Evolutionary conservation across 1,140 invertebrate genomes (phyloP).

Genomic region (Mactra quadrangularis): DNA sequence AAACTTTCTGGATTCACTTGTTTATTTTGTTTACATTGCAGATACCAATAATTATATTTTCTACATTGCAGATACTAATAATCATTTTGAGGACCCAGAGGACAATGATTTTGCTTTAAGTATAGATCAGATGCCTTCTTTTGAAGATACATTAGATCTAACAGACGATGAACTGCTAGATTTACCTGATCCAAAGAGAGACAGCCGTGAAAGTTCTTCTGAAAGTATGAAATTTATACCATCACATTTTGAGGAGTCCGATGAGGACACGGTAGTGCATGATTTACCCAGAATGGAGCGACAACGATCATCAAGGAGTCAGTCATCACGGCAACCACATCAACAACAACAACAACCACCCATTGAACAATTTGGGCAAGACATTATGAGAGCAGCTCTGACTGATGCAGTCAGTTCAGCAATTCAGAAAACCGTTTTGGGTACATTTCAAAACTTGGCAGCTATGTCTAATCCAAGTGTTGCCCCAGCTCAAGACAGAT

Average conservation of each 20-base stretch:
- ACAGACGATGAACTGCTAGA: slow-evolving; percentile 75
- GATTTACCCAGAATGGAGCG: slow-evolving; percentile 49
- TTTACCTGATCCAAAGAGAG: slow-evolving; percentile 21
- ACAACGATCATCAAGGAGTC: slow-evolving; percentile 15
- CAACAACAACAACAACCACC: slow-evolving; percentile 28
- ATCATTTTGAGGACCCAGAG: slow-evolving; percentile 44
- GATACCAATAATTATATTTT: no score
- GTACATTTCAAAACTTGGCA: slow-evolving; percentile 50
- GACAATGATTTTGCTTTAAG: slow-evolving; percentile 70
- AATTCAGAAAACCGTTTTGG: slow-evolving; percentile 63
- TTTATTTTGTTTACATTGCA: no score
- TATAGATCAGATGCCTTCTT: slow-evolving; percentile 76
- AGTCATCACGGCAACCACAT: slow-evolving; percentile 19
- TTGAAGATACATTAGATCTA: slow-evolving; percentile 76
- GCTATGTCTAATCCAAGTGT: slow-evolving; percentile 65
- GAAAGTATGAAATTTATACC: slow-evolving; percentile 66
- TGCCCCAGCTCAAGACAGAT: slow-evolving; percentile 59
- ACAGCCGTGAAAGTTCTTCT: slow-evolving; percentile 22
- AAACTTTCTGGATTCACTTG: no score
- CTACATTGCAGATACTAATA: slow-evolving; percentile 11
- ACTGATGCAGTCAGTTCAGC: slow-evolving; percentile 74
- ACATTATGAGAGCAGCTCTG: slow-evolving; percentile 70
- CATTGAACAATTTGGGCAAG: slow-evolving; percentile 20
- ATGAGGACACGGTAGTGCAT: slow-evolving; percentile 61
- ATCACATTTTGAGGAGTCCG: slow-evolving; percentile 74